phyloP scores from a whole-genome alignment of 1,140 invertebrate species.

The Parapsyche elsis region DNA sequence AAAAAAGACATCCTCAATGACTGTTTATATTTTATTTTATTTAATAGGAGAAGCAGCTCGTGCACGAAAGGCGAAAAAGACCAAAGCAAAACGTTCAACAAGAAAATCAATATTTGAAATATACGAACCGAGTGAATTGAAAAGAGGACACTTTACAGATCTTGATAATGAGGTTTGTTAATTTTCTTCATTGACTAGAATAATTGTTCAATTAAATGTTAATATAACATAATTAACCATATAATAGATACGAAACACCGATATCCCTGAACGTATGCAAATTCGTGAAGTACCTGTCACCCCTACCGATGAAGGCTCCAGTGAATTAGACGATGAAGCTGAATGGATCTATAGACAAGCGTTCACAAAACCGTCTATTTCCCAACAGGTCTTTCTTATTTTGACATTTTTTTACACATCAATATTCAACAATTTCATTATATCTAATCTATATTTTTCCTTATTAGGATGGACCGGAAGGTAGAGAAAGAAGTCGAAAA shows the following conservation, averaged over 20 bases:
- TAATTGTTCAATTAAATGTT: conserved; percentile 27
- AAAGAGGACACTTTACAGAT: conserved; percentile 95
- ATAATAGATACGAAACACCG: conserved; percentile 81
- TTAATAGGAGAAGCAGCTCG: conserved; percentile 57
- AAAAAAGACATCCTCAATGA: background rate
- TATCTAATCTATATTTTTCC: conserved; percentile 6
- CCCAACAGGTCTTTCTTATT: conserved; percentile 70
- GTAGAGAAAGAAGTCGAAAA: conserved; percentile 64
- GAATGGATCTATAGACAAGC: conserved; percentile 98
- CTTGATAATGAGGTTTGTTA: conserved; percentile 85
- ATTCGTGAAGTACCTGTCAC: conserved; percentile 88
- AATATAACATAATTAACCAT: conserved; percentile 8
- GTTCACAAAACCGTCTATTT: conserved; percentile 86
- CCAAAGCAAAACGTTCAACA: conserved; percentile 79
- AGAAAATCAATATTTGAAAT: conserved; percentile 95
- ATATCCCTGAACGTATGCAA: conserved; percentile 94
- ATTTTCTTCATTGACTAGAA: background rate
- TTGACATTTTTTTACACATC: background rate
- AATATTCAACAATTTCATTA: background rate
- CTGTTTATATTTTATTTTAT: background rate
- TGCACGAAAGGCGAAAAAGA: conserved; percentile 69
- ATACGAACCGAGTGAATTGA: conserved; percentile 97
- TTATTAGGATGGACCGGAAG: conserved; percentile 66
- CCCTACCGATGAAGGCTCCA: conserved; percentile 81
- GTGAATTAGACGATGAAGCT: conserved; percentile 93